These are phyloP conservation scores for Bradypodion ventrale DNA, from an alignment of 2,797 vertebrate species.

Conservation along the genomic window DNA sequence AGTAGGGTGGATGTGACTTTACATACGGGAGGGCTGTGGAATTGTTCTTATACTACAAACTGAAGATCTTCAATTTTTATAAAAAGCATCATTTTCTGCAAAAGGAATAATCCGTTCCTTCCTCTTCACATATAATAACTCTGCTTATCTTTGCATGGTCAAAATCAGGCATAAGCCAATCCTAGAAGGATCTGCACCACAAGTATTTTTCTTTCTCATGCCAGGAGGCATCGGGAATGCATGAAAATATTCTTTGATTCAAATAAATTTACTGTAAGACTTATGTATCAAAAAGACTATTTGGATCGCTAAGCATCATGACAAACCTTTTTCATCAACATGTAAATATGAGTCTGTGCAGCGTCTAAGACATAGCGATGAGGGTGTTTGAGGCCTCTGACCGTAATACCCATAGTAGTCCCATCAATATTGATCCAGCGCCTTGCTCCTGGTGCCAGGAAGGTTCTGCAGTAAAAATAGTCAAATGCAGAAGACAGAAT, in stretches of 20 bases:
- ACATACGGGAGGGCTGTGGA: not conserved
- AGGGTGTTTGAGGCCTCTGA: conserved; percentile 90
- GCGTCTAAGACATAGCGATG: conserved; percentile 96
- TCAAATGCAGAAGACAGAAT: not conserved
- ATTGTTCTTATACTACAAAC: not conserved
- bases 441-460: conserved; percentile 92
- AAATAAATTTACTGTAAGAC: not conserved
- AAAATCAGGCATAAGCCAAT: not conserved
- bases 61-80: not conserved
- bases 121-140: not conserved
- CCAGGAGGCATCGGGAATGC: not conserved
- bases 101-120: not conserved
- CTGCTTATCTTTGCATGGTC: not conserved
- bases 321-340: conserved; percentile 99
- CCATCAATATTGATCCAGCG: conserved; percentile 99
- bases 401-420: conserved; percentile 96
- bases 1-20: not conserved
- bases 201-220: not conserved
- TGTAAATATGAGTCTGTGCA: conserved; percentile 97
- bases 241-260: not conserved
- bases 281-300: conserved; percentile 5
- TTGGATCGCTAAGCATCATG: conserved; percentile 39
- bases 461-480: conserved; percentile 78
- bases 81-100: not conserved
- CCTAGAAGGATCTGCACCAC: not conserved